Percentiles rank a stretch among this genome's conserved stretches.
These are phyloP conservation scores for Stegostoma tigrinum DNA, from an alignment of 2,113 vertebrate species.

Conservation along the genomic window DNA sequence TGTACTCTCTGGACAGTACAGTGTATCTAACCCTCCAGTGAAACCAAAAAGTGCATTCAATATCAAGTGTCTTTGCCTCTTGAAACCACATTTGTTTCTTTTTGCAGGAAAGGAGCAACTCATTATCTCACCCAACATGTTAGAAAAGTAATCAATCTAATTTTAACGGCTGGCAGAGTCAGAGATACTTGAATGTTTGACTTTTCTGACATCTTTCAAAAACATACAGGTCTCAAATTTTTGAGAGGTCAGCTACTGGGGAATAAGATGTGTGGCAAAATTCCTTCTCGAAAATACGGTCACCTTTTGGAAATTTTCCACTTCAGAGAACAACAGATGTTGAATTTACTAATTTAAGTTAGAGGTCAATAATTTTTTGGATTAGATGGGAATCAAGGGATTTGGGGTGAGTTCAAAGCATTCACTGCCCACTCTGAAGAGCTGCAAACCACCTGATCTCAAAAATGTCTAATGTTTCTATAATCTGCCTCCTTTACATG, in stretches of 20 bases:
- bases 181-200: not conserved
- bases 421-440: not conserved
- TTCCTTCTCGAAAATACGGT: not conserved
- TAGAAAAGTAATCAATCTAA: not conserved
- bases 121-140: too few relatives aligned
- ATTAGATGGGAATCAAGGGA: not conserved
- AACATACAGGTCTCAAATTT: not conserved
- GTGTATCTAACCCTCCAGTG: not conserved
- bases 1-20: not conserved
- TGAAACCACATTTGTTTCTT: not conserved
- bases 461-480: not conserved
- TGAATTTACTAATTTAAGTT: not conserved
- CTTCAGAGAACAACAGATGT: not conserved
- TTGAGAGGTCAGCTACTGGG: not conserved
- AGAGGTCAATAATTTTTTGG: not conserved
- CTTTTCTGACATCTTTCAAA: not conserved
- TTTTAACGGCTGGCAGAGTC: not conserved
- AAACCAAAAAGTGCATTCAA: not conserved
- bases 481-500: not conserved
- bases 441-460: not conserved
- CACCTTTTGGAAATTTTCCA: not conserved
- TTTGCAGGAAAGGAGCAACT: not conserved
- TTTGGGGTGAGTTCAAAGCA: not conserved
- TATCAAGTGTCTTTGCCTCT: not conserved
- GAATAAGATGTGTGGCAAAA: not conserved